A percentile compares a stretch with the other conserved stretches of the same genome.
These are phyloP conservation scores for Zapus hudsonius DNA, from an alignment of 2,113 vertebrate genomes.

Conservation along the genomic window DNA sequence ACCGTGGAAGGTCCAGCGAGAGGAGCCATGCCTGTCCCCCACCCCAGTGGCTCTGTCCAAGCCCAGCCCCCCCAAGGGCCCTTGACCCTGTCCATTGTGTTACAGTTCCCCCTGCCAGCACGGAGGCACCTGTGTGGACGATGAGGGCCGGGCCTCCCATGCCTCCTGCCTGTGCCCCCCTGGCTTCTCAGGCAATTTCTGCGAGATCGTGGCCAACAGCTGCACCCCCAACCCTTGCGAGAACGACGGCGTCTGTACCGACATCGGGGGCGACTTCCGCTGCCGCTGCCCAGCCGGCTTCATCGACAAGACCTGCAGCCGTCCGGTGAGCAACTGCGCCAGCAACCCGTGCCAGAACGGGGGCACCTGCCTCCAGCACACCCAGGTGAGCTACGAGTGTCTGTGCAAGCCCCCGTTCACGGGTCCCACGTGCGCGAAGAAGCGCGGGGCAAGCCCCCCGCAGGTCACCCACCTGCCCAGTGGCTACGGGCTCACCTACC, in stretches of 20 bases:
- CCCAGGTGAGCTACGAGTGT: slow-evolving; percentile 89
- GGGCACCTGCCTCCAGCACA: slow-evolving; percentile 87
- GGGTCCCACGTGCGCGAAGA: slow-evolving; percentile 88
- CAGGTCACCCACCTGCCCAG: slow-evolving; percentile 70
- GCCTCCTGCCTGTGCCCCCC: slow-evolving; percentile 91
- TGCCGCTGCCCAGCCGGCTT: slow-evolving; percentile 91
- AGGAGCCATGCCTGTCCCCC: accelerated
- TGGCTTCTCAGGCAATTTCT: slow-evolving; percentile 93
- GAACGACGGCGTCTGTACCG: slow-evolving; percentile 91
- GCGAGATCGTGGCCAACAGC: slow-evolving; percentile 89
- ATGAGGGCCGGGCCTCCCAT: slow-evolving; percentile 83
- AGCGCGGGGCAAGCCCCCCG: slow-evolving; percentile 78
- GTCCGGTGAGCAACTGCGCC: slow-evolving; percentile 82
- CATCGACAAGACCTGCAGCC: slow-evolving; percentile 89
- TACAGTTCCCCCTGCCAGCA: slow-evolving; percentile 94
- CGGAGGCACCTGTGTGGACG: slow-evolving; percentile 91
- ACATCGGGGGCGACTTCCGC: slow-evolving; percentile 87
- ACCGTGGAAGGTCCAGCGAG: too few relatives aligned
- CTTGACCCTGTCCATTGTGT: neutral
- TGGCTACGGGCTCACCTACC: slow-evolving; percentile 84
- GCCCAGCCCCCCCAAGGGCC: slow-evolving; percentile 11
- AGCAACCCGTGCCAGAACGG: slow-evolving; percentile 89
- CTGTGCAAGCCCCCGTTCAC: slow-evolving; percentile 88
- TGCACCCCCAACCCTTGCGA: slow-evolving; percentile 92
- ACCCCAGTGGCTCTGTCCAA: accelerated